A percentile compares a stretch with the other conserved stretches of the same genome.
Evolutionary conservation across 2,113 vertebrate species (phyloP).

Genomic region (Columba janthina): DNA sequence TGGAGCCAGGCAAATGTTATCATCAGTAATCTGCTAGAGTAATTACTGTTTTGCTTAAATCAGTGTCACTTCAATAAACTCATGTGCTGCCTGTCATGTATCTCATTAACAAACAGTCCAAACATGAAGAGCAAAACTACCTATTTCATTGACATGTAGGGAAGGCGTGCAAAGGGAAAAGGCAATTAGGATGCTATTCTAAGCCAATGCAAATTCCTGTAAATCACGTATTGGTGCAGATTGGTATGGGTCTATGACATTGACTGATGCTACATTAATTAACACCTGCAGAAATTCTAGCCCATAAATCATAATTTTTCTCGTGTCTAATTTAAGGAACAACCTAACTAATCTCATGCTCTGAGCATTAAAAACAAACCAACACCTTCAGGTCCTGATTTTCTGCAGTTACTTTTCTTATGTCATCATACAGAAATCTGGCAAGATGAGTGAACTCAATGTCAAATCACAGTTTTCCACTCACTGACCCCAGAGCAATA

Average conservation of each 20-base stretch:
- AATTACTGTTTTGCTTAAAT: conserved; percentile 14
- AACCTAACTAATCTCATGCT: neutral
- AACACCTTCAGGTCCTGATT: neutral
- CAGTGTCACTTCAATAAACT: neutral
- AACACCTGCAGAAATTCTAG: conserved; percentile 3
- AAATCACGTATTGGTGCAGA: neutral
- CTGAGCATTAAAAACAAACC: neutral
- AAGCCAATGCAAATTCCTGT: neutral
- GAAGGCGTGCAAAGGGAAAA: neutral
- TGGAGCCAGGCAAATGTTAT: neutral
- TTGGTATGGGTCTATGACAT: neutral
- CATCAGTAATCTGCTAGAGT: neutral
- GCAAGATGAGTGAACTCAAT: neutral
- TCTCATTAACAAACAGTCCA: conserved; percentile 3
- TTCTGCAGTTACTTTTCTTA: neutral
- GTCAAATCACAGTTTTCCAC: neutral
- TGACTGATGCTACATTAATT: neutral
- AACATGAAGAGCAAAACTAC: neutral
- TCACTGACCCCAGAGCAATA: neutral
- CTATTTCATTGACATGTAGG: neutral
- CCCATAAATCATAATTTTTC: neutral
- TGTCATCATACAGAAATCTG: neutral
- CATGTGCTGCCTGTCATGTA: neutral
- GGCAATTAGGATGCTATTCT: neutral
- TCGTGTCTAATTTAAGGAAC: neutral